Evolutionary conservation across 2,797 vertebrate genomes (phyloP).

Genomic region (Xenopus petersii): DNA sequence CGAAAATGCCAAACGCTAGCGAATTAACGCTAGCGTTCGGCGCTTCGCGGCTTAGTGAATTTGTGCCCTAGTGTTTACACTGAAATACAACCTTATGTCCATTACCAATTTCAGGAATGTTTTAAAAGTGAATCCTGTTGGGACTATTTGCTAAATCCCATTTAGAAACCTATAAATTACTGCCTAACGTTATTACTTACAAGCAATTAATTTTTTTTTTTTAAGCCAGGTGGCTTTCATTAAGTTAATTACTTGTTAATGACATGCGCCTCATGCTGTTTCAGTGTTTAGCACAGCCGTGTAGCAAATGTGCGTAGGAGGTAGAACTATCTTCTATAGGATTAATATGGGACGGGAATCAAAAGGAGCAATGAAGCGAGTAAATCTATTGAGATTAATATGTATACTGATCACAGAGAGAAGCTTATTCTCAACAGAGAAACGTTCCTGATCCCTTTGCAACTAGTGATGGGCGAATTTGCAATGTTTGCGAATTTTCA

Average conservation of each 20-base stretch:
- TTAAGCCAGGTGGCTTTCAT: conserved; percentile 81
- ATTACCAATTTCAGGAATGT: conserved; percentile 11
- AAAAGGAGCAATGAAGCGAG: conserved; percentile 42
- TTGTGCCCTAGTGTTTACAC: no score
- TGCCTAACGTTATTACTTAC: conserved; percentile 87
- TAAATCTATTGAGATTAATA: conserved; percentile 35
- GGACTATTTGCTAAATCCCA: conserved; percentile 66
- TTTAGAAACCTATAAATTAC: conserved; percentile 84
- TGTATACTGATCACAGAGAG: conserved; percentile 14
- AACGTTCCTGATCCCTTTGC: not conserved
- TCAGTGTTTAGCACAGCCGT: conserved; percentile 86
- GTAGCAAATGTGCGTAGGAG: conserved; percentile 74
- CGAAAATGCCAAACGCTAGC: no score
- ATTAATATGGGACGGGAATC: conserved; percentile 40
- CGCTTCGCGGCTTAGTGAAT: no score
- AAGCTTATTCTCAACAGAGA: conserved; percentile 1
- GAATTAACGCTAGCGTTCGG: no score
- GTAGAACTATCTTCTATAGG: conserved; percentile 69
- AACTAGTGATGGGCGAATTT: no score
- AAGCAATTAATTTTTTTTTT: conserved; percentile 84
- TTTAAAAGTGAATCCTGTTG: conserved; percentile 58
- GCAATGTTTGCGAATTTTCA: no score
- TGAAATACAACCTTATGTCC: not conserved
- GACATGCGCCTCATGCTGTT: conserved; percentile 88
- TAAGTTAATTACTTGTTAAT: conserved; percentile 94